A percentile compares a stretch with the other conserved stretches of the same genome.
Evolutionary conservation across 2,113 vertebrate species (phyloP).

Genomic region (Hipposideros armiger): DNA sequence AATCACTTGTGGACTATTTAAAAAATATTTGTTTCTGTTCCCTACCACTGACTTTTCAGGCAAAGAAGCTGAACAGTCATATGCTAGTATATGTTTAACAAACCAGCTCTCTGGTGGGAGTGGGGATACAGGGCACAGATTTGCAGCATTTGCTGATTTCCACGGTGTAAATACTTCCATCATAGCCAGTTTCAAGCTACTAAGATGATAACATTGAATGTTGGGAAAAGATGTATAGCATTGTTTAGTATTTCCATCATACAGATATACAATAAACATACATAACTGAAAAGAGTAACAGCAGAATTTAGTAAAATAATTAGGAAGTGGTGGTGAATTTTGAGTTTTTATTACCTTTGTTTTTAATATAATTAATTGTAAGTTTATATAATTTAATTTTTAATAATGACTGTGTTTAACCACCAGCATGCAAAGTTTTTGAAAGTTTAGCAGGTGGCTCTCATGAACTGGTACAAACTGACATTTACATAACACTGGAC

Average conservation of each 20-base stretch:
- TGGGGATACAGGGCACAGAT: background rate
- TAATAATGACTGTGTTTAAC: conserved; percentile 29
- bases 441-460: background rate
- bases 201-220: conserved; percentile 4
- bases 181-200: background rate
- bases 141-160: conserved; percentile 33
- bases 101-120: background rate
- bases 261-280: background rate
- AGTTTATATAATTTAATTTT: conserved; percentile 23
- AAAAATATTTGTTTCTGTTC: conserved; percentile 8
- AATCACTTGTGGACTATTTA: conserved; percentile 35
- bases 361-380: conserved; percentile 46
- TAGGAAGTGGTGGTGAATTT: conserved; percentile 11
- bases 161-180: conserved; percentile 7
- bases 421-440: conserved; percentile 16
- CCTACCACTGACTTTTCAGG: conserved; percentile 11
- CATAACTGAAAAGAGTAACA: background rate
- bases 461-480: conserved; percentile 20
- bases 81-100: conserved; percentile 21
- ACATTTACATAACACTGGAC: background rate
- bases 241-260: conserved; percentile 9
- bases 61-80: conserved; percentile 39
- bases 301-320: conserved; percentile 22
- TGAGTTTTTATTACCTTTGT: conserved; percentile 25
- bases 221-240: background rate